Evolutionary conservation across 2,113 vertebrate species (phyloP).

Genomic region (Sakesphorus luctuosus): DNA sequence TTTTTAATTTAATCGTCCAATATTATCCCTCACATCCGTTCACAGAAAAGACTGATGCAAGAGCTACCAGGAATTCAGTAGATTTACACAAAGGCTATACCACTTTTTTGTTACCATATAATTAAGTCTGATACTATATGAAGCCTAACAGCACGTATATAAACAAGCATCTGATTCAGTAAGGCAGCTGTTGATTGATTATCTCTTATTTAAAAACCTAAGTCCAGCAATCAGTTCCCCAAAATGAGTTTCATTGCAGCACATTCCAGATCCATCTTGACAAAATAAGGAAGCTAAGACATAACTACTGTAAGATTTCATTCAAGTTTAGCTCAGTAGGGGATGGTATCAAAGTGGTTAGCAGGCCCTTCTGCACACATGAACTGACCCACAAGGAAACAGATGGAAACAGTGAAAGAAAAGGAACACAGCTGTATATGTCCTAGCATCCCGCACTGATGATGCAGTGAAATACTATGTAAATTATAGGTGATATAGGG

Average conservation of each 20-base stretch:
- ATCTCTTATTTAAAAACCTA: background rate
- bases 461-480: background rate
- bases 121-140: background rate
- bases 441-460: background rate
- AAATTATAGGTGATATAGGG: background rate
- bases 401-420: background rate
- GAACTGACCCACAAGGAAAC: background rate
- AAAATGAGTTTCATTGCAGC: background rate
- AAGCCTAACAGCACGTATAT: background rate
- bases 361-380: background rate
- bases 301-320: background rate
- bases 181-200: background rate
- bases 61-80: background rate
- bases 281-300: background rate
- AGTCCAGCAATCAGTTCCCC: background rate
- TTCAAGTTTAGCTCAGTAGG: background rate
- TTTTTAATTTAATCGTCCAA: background rate
- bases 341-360: background rate
- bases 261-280: background rate
- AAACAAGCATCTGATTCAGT: background rate
- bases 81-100: background rate
- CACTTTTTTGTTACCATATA: background rate
- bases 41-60: background rate
- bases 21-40: background rate
- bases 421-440: background rate